Conservation (phyloP, 1,140 invertebrate genomes). For the Pseudomyrmex flavicornis region DNA sequence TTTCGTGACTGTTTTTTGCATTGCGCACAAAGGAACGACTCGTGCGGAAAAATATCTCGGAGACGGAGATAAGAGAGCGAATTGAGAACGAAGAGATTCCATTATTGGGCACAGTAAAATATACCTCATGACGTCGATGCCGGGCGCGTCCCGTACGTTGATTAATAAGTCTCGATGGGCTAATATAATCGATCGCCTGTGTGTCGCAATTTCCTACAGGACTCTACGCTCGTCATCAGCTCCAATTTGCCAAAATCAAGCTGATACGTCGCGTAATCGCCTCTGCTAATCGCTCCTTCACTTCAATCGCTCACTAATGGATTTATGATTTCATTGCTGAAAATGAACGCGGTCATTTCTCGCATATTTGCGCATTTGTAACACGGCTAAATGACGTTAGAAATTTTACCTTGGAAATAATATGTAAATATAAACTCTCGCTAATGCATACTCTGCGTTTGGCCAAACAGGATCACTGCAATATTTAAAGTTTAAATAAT, state of each 20-base stretch:
- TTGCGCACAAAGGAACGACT: constrained; percentile 21
- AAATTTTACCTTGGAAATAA: constrained; percentile 45
- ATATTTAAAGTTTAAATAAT: constrained; percentile 6
- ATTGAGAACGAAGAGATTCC: constrained; percentile 51
- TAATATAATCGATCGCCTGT: constrained; percentile 55
- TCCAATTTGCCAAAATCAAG: constrained; percentile 69
- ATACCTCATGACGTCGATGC: constrained; percentile 13
- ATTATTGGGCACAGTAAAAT: constrained; percentile 24
- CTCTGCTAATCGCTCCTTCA: constrained; percentile 47
- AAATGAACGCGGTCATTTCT: constrained; percentile 22
- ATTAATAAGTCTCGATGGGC: constrained; percentile 57
- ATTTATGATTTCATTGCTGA: constrained; percentile 72
- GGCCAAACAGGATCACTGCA: neutral
- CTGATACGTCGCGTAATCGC: constrained; percentile 60
- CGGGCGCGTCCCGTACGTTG: constrained; percentile 37
- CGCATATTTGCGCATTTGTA: neutral
- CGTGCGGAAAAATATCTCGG: constrained; percentile 39
- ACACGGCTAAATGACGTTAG: constrained; percentile 35
- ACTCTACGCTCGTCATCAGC: constrained; percentile 30
- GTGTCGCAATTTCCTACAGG: constrained; percentile 65
- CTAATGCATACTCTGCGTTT: constrained; percentile 38
- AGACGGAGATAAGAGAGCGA: constrained; percentile 20
- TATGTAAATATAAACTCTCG: constrained; percentile 44
- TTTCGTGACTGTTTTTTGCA: constrained; percentile 31
- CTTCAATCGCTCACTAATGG: constrained; percentile 63